Evolutionary conservation across 2,113 vertebrate species (phyloP).

Genomic region (Coptodon bakossiorum): DNA sequence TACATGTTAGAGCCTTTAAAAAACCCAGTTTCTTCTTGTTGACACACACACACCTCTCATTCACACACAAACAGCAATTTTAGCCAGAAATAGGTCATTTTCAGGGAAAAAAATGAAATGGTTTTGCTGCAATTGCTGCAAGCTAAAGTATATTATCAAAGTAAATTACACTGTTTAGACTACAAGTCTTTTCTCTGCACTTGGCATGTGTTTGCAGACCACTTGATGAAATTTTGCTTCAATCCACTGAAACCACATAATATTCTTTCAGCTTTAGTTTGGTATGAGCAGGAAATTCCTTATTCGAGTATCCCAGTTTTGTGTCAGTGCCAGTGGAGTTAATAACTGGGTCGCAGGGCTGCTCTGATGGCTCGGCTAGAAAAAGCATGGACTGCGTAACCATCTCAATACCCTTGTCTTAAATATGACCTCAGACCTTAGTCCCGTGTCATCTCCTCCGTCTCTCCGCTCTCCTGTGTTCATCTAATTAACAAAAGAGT

Average conservation of each 20-base stretch:
- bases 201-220: not conserved
- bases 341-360: not conserved
- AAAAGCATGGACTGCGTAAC: not conserved
- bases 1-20: not conserved
- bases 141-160: not conserved
- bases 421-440: not conserved
- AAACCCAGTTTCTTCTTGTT: not conserved
- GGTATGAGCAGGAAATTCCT: not conserved
- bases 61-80: not conserved
- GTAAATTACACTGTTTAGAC: not conserved
- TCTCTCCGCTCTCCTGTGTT: not conserved
- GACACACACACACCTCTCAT: not conserved
- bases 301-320: not conserved
- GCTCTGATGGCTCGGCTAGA: not conserved
- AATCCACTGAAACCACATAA: not conserved
- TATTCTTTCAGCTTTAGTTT: not conserved
- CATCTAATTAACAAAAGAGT: not conserved
- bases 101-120: not conserved
- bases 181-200: not conserved
- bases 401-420: not conserved
- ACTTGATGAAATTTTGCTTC: not conserved
- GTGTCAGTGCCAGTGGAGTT: not conserved
- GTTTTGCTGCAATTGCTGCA: not conserved
- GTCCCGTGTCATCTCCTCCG: accelerated
- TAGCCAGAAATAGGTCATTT: not conserved